phyloP scores from a whole-genome alignment of 2,113 vertebrate genomes.

The Xyrauchen texanus region DNA sequence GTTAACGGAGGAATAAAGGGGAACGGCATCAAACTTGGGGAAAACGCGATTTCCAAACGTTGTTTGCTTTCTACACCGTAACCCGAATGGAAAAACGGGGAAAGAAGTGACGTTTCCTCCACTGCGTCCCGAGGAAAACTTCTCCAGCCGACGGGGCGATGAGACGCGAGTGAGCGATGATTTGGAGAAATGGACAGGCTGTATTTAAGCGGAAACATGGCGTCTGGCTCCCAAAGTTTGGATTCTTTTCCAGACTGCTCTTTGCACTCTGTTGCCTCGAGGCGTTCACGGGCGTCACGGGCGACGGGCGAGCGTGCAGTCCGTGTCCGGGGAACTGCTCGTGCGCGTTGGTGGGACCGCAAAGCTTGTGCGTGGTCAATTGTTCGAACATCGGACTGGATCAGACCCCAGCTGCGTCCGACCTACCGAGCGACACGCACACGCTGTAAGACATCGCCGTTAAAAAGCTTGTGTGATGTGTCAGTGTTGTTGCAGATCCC shows the following conservation, averaged over 20 bases:
- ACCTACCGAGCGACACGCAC: constrained; percentile 76
- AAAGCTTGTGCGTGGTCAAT: constrained; percentile 81
- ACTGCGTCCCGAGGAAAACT: constrained; percentile 66
- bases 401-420: constrained; percentile 69
- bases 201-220: constrained; percentile 80
- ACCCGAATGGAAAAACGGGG: constrained; percentile 59
- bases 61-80: background rate
- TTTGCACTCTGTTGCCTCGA: constrained; percentile 71
- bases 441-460: constrained; percentile 81
- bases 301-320: constrained; percentile 67
- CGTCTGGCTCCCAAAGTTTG: constrained; percentile 71
- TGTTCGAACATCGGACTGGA: constrained; percentile 83
- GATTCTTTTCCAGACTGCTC: constrained; percentile 66
- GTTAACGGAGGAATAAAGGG: constrained; percentile 5
- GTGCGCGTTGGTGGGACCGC: constrained; percentile 65
- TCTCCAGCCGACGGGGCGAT: constrained; percentile 72
- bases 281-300: constrained; percentile 58
- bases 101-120: constrained; percentile 51
- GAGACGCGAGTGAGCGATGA: constrained; percentile 82
- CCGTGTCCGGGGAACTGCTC: constrained; percentile 82
- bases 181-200: constrained; percentile 81
- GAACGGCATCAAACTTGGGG: constrained; percentile 30
- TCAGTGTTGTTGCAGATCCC: no score
- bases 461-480: no score
- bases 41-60: background rate